Evolutionary conservation across 1,140 invertebrate genomes (phyloP), one percentile per base, ranked within the genome.

Genomic region (Amyelois transitella): DNA sequence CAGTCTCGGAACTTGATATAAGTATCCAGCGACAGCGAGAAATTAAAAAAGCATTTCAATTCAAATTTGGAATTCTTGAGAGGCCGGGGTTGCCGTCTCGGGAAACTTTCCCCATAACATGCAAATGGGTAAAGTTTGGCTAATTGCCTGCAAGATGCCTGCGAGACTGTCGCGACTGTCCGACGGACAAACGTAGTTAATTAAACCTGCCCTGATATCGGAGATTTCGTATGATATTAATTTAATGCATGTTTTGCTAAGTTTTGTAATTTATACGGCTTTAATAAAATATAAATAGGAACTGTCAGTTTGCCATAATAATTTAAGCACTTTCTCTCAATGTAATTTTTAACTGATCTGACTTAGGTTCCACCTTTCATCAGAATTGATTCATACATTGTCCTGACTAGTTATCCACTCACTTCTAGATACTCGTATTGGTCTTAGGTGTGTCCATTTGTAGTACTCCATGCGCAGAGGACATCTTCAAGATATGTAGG

Each of bases 71-170:
- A 63, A 60, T 64, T 60, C 62, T 60, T 53, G 51, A 19, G 24
- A 32, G 32, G 22, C 51, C 18, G 44, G 59, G 55, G 55, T 60
- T 54, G 32, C 60, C 50, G 59, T 51, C 53, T 60, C 50, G 51
- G 20, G 43, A 25, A 77, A 79, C 63, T 79, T 79, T 69, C 32
- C 61, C 65, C 70, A 79, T 79, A 73, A 77, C 68, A 77, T 76
- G 73, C 69, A 76, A 77, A 80, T 77, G 61, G 63, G 60, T 51
- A 69, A 79, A 75, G 66, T 75, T 79, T 22, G 58, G 47, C 76
- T 75, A 77, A 79, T 79, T 77, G 69, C 60, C 53, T 62, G 59
- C 57, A 69, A 66, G 59, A 62, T 77, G 69, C 60, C 53, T 62
- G 59, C 57, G 66, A 66, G 59, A 62, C 61, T 64, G 60, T 63